A percentile compares a stretch with the other conserved stretches of the same genome.
Conservation (phyloP, 2,113 vertebrate genomes). For the Macaca fascicularis region T2T-MFA8v1.1 NC_088391.1:72089001-72089500, state of each 20-base stretch:
- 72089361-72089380: conserved; percentile 56
- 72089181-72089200: conserved; percentile 45
- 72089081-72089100: background rate
- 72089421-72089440: background rate
- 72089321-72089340: conserved; percentile 66
- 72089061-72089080: background rate
- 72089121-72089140: background rate
- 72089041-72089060: background rate
- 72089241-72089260: conserved; percentile 47
- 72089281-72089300: background rate
- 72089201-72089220: conserved; percentile 40
- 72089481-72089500: too few relatives aligned
- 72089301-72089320: conserved; percentile 56
- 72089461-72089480: background rate
- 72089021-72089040: background rate
- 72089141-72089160: background rate
- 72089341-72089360: conserved; percentile 43
- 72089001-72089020: background rate
- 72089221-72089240: background rate
- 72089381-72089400: background rate
- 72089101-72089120: background rate
- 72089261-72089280: background rate
- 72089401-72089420: background rate
- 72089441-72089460: background rate
- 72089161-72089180: background rate